These are phyloP conservation scores for Peromyscus maniculatus DNA, from an alignment of 2,113 vertebrate species.

Conservation along the genomic window DNA sequence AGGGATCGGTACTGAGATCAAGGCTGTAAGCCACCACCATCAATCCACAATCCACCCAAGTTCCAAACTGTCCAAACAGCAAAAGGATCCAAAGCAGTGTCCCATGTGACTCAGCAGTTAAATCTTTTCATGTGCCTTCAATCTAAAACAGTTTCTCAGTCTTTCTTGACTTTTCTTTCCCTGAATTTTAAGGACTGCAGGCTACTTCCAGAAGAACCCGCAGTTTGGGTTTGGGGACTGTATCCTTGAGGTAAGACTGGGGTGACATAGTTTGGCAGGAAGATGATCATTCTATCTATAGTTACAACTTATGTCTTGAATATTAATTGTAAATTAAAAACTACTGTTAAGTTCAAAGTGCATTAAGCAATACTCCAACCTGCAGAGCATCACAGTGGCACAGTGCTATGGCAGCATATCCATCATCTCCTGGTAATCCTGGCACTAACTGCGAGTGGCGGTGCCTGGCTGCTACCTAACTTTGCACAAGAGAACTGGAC, in stretches of 20 bases:
- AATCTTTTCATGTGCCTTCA: neutral
- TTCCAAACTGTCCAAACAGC: neutral
- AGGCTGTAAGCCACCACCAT: neutral
- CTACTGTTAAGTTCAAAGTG: neutral
- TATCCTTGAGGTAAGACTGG: neutral
- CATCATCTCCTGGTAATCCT: neutral
- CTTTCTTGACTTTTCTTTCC: neutral
- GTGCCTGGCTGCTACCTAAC: neutral
- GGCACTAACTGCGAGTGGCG: neutral
- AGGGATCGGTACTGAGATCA: neutral
- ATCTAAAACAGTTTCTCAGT: neutral
- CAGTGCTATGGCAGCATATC: too few relatives aligned
- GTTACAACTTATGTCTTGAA: neutral
- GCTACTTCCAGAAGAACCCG: neutral
- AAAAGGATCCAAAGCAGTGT: neutral
- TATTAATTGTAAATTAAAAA: neutral
- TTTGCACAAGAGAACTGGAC: neutral
- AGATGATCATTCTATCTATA: neutral
- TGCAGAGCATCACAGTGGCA: neutral
- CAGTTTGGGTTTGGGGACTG: slow-evolving; percentile 5
- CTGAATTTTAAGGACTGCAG: neutral
- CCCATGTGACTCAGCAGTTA: neutral
- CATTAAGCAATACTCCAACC: neutral
- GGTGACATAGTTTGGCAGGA: neutral
- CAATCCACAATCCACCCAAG: neutral